phyloP scores from a whole-genome alignment of 2,113 vertebrate genomes.

The Pseudorasbora parva region DNA sequence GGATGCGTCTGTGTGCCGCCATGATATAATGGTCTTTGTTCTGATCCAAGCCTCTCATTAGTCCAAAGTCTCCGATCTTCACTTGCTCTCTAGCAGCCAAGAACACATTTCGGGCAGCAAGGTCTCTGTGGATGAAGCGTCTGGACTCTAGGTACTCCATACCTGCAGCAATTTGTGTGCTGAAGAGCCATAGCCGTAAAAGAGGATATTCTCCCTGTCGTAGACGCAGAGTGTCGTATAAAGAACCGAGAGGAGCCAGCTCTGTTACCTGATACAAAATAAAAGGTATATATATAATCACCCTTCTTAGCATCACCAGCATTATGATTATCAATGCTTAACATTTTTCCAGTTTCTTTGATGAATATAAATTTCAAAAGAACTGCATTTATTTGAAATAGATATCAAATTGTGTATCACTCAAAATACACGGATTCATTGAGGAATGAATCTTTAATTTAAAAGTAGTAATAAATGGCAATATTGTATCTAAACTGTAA shows the following conservation, averaged over 20 bases:
- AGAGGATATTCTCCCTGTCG: conserved; percentile 77
- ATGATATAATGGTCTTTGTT: conserved; percentile 85
- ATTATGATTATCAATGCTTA: no score
- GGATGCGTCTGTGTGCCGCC: conserved; percentile 83
- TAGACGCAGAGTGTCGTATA: conserved; percentile 79
- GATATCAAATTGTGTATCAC: no score
- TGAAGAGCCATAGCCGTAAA: conserved; percentile 82
- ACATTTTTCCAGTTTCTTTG: no score
- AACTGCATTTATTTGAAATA: no score
- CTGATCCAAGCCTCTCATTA: conserved; percentile 79
- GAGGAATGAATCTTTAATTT: neutral
- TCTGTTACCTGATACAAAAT: conserved; percentile 81
- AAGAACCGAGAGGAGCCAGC: conserved; percentile 80
- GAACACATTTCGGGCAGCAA: conserved; percentile 86
- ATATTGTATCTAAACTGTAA: neutral
- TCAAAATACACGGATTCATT: no score
- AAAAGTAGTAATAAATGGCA: neutral
- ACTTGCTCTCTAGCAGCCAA: conserved; percentile 77
- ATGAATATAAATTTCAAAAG: no score
- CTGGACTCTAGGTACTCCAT: conserved; percentile 85
- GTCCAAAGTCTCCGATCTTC: conserved; percentile 89
- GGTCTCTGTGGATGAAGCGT: conserved; percentile 85
- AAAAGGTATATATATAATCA: neutral
- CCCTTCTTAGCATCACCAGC: neutral
- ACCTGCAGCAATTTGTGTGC: conserved; percentile 81